Evolutionary conservation across 2,888 invertebrate species (phyloP), one percentile per base, ranked within the genome.

Genomic region (Oligia fasciuncula): DNA sequence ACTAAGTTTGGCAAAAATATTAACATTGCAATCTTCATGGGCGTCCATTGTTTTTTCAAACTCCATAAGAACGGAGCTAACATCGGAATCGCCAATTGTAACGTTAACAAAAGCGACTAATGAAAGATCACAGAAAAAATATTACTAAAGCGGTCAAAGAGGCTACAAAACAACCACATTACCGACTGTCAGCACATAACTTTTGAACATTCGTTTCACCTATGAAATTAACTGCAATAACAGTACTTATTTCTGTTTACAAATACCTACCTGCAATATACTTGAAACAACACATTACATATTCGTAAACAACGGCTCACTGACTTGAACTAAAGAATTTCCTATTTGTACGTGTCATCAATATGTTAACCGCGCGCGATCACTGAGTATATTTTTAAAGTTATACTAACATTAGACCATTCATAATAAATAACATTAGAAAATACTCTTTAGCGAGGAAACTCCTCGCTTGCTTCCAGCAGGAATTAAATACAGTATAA

Each of bases 261-360:
- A 66, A 60, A 79, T 43, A 54, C 35, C 40, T 77, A 57, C 11
- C 57, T n/a, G 29, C 57, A 75, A 73, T 65, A 49, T 66, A 66
- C 29, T 40, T 54, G 40, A 60, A 67, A 51, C 43, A 73, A 81
- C 62, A 76, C 68, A 23, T 69, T 62, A 49, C 13, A 43, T 43
- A 49, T 77, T 54, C 2, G 1, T 43, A 23, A 72, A 40, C 68
- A 69, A 77, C 19, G 19, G 40, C 17, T 78, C 51, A 40, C 70
- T 62, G 63, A 29, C 19, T 23, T 69, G n/a, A 60, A 51, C 70
- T 69, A 17, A 35, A n/a, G 62, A 73, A 69, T 46, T 57, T 60
- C 35, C 17, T 29, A 85, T 80, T 80, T 85, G 71, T 81, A 81
- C 57, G 29, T 71, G 4, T 69, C n/a, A 70, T 76, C 49, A 63